These are phyloP conservation scores for Trypoxylus dichotomus DNA, from an alignment of 1,140 invertebrate species.

Conservation along the genomic window DNA sequence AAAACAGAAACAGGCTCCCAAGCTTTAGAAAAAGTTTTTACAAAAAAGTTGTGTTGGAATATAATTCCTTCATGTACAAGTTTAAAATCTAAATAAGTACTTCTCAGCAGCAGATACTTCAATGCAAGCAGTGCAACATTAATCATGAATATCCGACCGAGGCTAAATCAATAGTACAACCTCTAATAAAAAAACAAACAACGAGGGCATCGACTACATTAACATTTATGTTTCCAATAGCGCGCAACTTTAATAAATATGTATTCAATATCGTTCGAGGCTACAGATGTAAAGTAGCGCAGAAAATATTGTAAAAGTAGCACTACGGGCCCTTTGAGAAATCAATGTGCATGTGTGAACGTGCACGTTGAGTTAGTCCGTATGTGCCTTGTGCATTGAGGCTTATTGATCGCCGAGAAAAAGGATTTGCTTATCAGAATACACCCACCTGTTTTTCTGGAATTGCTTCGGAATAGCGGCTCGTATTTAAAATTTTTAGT, in stretches of 20 bases:
- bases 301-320: constrained; percentile 6
- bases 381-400: constrained; percentile 2
- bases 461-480: background rate
- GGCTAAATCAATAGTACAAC: too few species aligned
- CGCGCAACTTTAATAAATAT: background rate
- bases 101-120: too few species aligned
- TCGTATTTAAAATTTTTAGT: constrained; percentile 2
- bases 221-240: background rate
- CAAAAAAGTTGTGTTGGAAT: too few species aligned
- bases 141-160: too few species aligned
- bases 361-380: background rate
- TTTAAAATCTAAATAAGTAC: too few species aligned
- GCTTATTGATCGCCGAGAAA: background rate
- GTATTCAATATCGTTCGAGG: background rate
- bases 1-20: too few species aligned
- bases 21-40: too few species aligned
- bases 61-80: too few species aligned
- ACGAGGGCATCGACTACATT: background rate
- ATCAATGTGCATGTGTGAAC: constrained; percentile 20
- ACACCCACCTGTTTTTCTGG: constrained; percentile 10
- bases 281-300: background rate
- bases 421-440: constrained; percentile 11
- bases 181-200: background rate
- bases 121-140: too few species aligned
- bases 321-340: background rate